Evolutionary conservation across 2,888 invertebrate species (phyloP).

Genomic region (Trissolcus brochymenae): DNA sequence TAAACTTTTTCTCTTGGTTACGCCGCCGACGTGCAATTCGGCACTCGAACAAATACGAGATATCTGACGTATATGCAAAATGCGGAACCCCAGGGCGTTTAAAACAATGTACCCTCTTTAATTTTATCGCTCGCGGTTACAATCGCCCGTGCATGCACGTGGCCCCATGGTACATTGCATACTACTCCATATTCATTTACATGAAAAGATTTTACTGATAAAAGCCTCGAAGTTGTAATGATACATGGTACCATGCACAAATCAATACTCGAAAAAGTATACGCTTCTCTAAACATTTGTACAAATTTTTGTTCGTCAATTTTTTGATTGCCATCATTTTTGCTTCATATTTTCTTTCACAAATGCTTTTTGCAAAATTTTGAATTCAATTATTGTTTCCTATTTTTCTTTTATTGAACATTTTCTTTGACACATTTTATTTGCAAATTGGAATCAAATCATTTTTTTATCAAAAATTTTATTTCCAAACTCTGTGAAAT

Average conservation of each 20-base stretch:
- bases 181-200: constrained; percentile 20
- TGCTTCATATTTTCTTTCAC: no score
- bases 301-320: no score
- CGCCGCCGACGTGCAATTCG: constrained; percentile 14
- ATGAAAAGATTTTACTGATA: constrained; percentile 34
- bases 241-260: constrained; percentile 20
- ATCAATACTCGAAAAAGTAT: constrained; percentile 3
- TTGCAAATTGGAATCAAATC: no score
- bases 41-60: constrained; percentile 17
- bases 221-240: constrained; percentile 14
- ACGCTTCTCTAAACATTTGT: neutral
- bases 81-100: constrained; percentile 16
- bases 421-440: no score
- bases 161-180: constrained; percentile 21
- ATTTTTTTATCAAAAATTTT: no score
- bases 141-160: constrained; percentile 20
- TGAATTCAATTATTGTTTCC: no score
- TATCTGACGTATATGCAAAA: constrained; percentile 5
- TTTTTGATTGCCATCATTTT: no score
- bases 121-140: constrained; percentile 31
- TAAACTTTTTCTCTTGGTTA: constrained; percentile 16
- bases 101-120: constrained; percentile 39
- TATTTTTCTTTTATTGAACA: no score
- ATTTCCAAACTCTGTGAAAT: no score
- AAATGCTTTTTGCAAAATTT: no score